A percentile compares a stretch with the other conserved stretches of the same genome.
Evolutionary conservation across 1,140 invertebrate genomes (phyloP).

Genomic region (Macrosteles quadrilineatus): DNA sequence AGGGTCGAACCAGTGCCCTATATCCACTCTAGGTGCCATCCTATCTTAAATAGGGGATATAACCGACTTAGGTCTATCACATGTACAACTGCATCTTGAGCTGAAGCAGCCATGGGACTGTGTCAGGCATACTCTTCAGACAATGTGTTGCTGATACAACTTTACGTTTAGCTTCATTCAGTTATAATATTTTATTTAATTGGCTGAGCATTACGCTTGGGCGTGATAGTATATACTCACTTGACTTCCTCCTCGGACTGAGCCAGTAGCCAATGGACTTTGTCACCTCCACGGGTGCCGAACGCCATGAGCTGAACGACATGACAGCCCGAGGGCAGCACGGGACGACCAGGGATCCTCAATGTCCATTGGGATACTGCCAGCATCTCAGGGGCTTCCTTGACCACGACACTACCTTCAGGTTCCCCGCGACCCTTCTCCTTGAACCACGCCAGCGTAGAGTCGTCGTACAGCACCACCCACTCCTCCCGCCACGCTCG

Average conservation of each 20-base stretch:
- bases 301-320: constrained; percentile 70
- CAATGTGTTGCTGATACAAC: too few species aligned
- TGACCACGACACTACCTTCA: constrained; percentile 60
- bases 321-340: constrained; percentile 64
- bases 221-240: too few species aligned
- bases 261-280: constrained; percentile 63
- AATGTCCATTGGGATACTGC: constrained; percentile 75
- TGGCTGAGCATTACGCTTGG: too few species aligned
- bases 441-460: constrained; percentile 76
- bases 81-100: too few species aligned
- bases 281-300: constrained; percentile 58
- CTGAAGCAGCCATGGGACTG: too few species aligned
- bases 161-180: too few species aligned
- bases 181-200: too few species aligned
- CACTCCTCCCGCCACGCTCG: constrained; percentile 79
- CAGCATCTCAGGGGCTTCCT: constrained; percentile 74
- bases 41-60: too few species aligned
- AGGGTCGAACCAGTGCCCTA: too few species aligned
- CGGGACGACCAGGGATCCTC: constrained; percentile 66
- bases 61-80: too few species aligned
- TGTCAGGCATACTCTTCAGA: too few species aligned
- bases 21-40: too few species aligned
- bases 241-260: constrained; percentile 67
- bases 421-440: constrained; percentile 57
- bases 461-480: constrained; percentile 78